These are phyloP conservation scores for Trochalopteron elliotii DNA, from an alignment of 2,113 vertebrate species.

Conservation along the genomic window DNA sequence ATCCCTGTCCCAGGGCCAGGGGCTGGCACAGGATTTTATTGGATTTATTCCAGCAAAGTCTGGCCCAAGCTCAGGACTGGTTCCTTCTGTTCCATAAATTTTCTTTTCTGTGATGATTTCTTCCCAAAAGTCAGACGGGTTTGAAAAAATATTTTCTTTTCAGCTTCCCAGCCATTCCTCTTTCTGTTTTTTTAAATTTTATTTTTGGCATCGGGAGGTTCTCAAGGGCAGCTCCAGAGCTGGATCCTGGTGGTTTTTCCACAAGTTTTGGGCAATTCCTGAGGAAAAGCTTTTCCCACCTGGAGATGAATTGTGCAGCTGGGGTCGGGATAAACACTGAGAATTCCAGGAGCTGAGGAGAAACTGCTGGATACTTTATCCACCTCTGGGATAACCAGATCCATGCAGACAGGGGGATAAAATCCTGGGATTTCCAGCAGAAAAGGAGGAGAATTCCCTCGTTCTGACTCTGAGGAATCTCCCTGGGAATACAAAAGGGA, in stretches of 20 bases:
- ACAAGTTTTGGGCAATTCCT: not conserved
- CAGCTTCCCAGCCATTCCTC: not conserved
- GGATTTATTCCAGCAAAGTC: not conserved
- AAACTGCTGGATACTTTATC: fast-evolving
- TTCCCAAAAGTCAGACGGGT: not conserved
- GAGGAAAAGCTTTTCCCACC: not conserved
- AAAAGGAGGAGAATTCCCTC: not conserved
- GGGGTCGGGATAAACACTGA: not conserved
- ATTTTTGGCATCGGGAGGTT: not conserved
- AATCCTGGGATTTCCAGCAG: not conserved
- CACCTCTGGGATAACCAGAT: not conserved
- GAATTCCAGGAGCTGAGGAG: not conserved
- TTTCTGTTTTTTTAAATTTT: fast-evolving
- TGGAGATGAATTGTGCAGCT: not conserved
- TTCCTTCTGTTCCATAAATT: not conserved
- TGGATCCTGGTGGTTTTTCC: not conserved
- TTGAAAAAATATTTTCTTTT: not conserved
- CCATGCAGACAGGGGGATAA: not conserved
- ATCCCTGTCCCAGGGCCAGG: not conserved
- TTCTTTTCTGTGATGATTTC: not conserved
- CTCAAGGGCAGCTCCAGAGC: not conserved
- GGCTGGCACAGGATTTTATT: not conserved
- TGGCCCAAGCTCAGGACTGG: not conserved
- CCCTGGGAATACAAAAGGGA: fast-evolving
- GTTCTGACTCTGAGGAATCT: not conserved